A percentile compares a stretch with the other conserved stretches of the same genome.
Evolutionary conservation across 2,888 invertebrate species (phyloP).

Genomic region (Schizotus pectinicornis): DNA sequence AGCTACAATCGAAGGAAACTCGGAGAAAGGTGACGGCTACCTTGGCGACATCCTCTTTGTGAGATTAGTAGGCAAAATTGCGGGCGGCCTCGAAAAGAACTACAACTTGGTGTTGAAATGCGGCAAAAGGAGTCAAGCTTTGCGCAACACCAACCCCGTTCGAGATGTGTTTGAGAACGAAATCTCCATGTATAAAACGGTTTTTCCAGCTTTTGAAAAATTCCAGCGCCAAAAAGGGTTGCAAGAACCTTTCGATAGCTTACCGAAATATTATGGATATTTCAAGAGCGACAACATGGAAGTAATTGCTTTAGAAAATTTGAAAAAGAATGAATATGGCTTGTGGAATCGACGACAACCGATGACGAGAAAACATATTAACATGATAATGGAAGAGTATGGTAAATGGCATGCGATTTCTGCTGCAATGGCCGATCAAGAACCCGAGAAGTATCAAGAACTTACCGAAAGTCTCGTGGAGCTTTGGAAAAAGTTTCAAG

Average conservation of each 20-base stretch:
- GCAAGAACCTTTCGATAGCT: conserved; percentile 3
- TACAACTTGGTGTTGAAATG: conserved; percentile 22
- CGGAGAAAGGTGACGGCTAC: conserved; percentile 17
- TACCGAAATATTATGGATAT: conserved; percentile 9
- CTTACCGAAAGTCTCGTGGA: conserved; percentile 20
- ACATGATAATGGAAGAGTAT: conserved; percentile 39
- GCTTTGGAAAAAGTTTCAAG: conserved; percentile 7
- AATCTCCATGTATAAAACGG: conserved; percentile 9
- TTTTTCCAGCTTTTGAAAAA: conserved; percentile 9
- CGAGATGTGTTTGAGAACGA: conserved; percentile 6
- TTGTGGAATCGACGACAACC: conserved; percentile 35
- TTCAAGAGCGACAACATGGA: conserved; percentile 22
- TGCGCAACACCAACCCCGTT: not conserved
- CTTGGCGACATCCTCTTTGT: conserved; percentile 14
- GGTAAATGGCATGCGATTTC: conserved; percentile 32
- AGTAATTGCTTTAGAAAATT: conserved; percentile 38
- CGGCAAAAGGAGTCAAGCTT: conserved; percentile 4
- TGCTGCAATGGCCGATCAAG: conserved; percentile 7
- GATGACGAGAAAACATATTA: conserved; percentile 41
- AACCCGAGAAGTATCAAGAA: conserved; percentile 28
- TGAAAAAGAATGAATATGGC: conserved; percentile 34
- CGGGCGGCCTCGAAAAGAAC: not conserved
- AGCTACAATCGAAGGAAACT: not conserved
- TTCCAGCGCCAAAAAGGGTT: conserved; percentile 3
- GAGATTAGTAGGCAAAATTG: not conserved